phyloP scores from a whole-genome alignment of 2,113 vertebrate genomes.

The Microtus oregoni region DNA sequence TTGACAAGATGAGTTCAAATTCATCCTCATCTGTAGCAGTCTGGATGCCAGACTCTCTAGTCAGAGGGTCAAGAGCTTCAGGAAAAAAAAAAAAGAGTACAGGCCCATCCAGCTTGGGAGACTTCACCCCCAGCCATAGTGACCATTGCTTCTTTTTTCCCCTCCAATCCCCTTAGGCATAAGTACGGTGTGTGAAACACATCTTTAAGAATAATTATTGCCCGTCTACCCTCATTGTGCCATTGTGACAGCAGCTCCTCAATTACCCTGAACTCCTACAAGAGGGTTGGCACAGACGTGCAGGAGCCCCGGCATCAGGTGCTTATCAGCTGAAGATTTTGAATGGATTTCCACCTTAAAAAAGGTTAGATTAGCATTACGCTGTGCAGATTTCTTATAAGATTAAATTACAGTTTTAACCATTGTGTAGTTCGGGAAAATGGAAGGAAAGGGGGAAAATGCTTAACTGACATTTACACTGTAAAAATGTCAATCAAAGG shows the following conservation, averaged over 20 bases:
- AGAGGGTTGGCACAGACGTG: too few species aligned
- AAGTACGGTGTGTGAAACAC: neutral
- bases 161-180: fast-evolving
- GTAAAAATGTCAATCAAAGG: constrained; percentile 38
- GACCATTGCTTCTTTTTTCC: neutral
- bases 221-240: fast-evolving
- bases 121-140: neutral
- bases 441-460: neutral
- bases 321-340: neutral
- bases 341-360: neutral
- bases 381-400: neutral
- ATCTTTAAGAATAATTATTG: neutral
- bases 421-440: neutral
- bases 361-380: neutral
- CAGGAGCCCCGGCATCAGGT: too few species aligned
- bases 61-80: fast-evolving
- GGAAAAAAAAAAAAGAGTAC: too few species aligned
- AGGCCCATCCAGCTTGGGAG: neutral
- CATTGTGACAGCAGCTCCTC: fast-evolving
- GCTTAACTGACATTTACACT: neutral
- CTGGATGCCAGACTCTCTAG: fast-evolving
- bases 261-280: too few species aligned
- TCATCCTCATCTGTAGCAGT: neutral
- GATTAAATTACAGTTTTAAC: neutral
- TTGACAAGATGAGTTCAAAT: neutral